phyloP scores from a whole-genome alignment of 2,113 vertebrate species.

The Pterophyllum scalare region DNA sequence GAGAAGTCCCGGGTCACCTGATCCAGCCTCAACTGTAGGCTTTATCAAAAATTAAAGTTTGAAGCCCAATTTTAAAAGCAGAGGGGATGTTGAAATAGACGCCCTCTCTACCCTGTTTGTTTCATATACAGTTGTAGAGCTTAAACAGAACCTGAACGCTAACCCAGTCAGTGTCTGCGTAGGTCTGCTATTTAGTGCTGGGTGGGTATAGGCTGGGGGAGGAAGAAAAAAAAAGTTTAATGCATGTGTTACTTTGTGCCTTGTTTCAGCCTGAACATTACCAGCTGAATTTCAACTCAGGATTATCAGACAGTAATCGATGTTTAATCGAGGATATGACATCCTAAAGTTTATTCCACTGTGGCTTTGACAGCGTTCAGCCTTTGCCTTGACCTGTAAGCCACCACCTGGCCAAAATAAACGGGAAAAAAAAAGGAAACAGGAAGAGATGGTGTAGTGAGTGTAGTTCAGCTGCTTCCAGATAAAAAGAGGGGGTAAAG shows the following conservation, averaged over 20 bases:
- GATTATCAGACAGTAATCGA: background rate
- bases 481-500: slow-evolving; percentile 66
- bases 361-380: slow-evolving; percentile 5
- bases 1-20: background rate
- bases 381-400: slow-evolving; percentile 41
- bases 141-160: background rate
- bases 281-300: background rate
- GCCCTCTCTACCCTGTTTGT: background rate
- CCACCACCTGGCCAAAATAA: slow-evolving; percentile 41
- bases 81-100: background rate
- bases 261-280: background rate
- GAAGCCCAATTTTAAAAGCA: background rate
- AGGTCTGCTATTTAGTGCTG: background rate
- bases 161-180: background rate
- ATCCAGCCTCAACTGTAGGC: background rate
- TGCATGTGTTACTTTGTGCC: background rate
- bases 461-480: slow-evolving; percentile 35
- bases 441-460: slow-evolving; percentile 27
- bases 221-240: background rate
- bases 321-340: background rate
- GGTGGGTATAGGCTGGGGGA: background rate
- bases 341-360: slow-evolving; percentile 1
- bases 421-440: slow-evolving; percentile 20
- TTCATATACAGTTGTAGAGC: background rate
- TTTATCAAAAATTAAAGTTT: background rate